These are phyloP conservation scores for Brachynemurus nebulosus DNA, from an alignment of 2,888 invertebrate species.

Conservation along the genomic window DNA sequence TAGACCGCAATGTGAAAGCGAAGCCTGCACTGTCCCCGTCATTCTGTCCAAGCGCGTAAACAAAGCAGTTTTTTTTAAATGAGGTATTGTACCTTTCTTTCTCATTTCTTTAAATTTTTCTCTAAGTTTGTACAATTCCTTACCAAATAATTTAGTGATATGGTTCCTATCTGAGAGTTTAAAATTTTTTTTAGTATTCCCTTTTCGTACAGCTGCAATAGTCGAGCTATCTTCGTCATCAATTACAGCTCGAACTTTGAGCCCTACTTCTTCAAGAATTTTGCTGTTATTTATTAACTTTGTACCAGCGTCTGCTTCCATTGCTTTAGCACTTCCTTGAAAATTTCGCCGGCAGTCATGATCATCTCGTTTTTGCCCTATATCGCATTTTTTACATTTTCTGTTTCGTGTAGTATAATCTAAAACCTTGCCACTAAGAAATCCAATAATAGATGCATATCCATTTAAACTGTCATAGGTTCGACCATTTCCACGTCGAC, in stretches of 20 bases:
- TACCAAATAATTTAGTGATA: constrained; percentile 16
- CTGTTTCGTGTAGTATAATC: constrained; percentile 13
- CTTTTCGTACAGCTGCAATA: constrained; percentile 17
- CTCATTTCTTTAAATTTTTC: constrained; percentile 13
- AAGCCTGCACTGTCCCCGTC: constrained; percentile 11
- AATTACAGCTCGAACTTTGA: constrained; percentile 17
- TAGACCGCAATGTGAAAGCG: constrained; percentile 12
- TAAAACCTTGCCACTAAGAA: not conserved
- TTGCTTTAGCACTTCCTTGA: constrained; percentile 21
- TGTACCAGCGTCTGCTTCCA: constrained; percentile 20
- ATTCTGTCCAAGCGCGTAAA: constrained; percentile 17
- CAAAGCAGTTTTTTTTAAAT: constrained; percentile 19
- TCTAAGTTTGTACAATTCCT: constrained; percentile 15
- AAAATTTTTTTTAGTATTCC: constrained; percentile 11
- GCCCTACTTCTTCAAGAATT: constrained; percentile 15
- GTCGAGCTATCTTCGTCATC: constrained; percentile 21
- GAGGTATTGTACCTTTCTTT: constrained; percentile 14
- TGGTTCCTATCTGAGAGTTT: constrained; percentile 19
- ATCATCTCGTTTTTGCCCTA: constrained; percentile 13
- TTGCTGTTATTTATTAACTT: constrained; percentile 16
- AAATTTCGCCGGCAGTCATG: constrained; percentile 22
- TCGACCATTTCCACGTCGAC: not conserved
- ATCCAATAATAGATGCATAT: not conserved
- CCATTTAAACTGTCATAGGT: constrained; percentile 1
- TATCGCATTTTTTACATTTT: constrained; percentile 18